These are phyloP conservation scores for Onchidella celtica DNA, from an alignment of 2,888 invertebrate species.

Conservation along the genomic window DNA sequence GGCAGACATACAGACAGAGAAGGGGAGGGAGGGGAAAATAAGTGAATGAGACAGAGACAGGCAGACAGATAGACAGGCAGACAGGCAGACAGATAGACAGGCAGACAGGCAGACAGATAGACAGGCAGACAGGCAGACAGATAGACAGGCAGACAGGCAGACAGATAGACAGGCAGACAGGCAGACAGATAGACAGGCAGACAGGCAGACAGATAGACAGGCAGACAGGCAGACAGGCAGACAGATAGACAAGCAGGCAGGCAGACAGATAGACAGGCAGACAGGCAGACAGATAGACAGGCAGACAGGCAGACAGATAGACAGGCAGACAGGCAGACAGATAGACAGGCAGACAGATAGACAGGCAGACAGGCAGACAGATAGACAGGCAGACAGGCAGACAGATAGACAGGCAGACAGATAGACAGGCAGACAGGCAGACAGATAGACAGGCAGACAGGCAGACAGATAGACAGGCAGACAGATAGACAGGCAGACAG, in stretches of 20 bases:
- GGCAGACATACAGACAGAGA: not conserved
- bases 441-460: not conserved
- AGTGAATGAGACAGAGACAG: not conserved
- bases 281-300: not conserved
- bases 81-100: no score
- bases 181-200: not conserved
- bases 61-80: no score
- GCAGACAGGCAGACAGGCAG: no score
- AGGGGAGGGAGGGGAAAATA: not conserved
- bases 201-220: no score
- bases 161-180: not conserved
- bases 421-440: not conserved
- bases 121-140: not conserved
- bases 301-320: no score
- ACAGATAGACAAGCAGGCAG: not conserved
- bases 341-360: not conserved
- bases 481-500: not conserved
- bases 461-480: not conserved
- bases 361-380: not conserved
- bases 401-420: slow-evolving; percentile 4
- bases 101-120: no score
- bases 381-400: not conserved
- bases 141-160: no score
- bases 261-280: not conserved
- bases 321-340: not conserved